phyloP scores from a whole-genome alignment of 2,113 vertebrate genomes.

The Brachyhypopomus occidentalis region DNA sequence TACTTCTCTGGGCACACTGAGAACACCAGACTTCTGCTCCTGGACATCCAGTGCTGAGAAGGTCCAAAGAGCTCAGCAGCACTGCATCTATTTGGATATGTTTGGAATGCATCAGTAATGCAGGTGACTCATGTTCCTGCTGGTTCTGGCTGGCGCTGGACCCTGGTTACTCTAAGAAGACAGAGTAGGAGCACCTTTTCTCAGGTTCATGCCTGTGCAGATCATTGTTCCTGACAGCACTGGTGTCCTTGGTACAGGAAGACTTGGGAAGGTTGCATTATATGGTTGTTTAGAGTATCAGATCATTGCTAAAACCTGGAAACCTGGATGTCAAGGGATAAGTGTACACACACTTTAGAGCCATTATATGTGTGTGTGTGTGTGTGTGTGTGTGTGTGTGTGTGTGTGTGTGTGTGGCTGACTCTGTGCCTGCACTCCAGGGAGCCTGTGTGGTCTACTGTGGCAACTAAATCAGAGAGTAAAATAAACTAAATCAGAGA shows the following conservation, averaged over 20 bases:
- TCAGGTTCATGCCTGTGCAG: not conserved
- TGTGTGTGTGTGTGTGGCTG: no score
- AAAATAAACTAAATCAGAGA: no score
- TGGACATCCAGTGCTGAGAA: not conserved
- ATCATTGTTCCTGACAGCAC: conserved; percentile 9
- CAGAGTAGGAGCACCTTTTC: not conserved
- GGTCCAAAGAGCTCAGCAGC: not conserved
- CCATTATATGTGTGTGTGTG: no score
- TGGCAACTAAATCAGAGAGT: no score
- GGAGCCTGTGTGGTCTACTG: no score
- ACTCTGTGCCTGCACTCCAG: no score
- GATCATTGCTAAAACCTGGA: not conserved
- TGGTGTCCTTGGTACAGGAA: not conserved
- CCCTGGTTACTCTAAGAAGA: not conserved
- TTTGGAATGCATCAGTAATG: not conserved
- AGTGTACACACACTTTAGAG: no score
- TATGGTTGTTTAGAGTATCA: not conserved
- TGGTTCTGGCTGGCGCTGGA: not conserved
- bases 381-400: no score
- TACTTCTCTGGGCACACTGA: conserved; percentile 6
- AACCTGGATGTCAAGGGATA: no score
- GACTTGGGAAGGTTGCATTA: no score
- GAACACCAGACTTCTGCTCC: conserved; percentile 17
- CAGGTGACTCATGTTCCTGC: not conserved
- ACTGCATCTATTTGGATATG: not conserved